phyloP scores from a whole-genome alignment of 2,888 invertebrate genomes.

The Tenthredo notha region DNA sequence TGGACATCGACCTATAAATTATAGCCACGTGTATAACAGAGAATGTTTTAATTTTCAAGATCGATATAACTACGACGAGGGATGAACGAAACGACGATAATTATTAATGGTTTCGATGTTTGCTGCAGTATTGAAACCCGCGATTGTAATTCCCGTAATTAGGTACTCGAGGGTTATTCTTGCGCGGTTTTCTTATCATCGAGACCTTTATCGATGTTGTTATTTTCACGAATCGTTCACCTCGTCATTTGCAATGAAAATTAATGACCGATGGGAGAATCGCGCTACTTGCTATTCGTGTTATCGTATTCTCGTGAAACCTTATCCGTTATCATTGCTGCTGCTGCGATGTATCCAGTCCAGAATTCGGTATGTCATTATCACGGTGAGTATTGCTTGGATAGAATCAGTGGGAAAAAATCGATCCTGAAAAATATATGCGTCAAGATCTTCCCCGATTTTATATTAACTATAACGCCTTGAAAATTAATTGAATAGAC shows the following conservation, averaged over 20 bases:
- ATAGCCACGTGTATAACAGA: not conserved
- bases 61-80: not conserved
- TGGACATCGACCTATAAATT: not conserved
- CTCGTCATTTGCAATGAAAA: not conserved
- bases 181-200: not conserved
- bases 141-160: slow-evolving; percentile 7
- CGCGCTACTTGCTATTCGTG: not conserved
- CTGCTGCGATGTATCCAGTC: not conserved
- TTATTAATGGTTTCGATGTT: not conserved
- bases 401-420: not conserved
- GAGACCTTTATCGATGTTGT: not conserved
- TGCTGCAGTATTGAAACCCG: not conserved
- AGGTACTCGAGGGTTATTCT: not conserved
- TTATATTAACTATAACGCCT: not conserved
- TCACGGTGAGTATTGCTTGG: not conserved
- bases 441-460: not conserved
- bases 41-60: not conserved
- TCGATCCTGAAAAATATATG: not conserved
- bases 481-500: not conserved
- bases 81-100: not conserved
- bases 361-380: not conserved
- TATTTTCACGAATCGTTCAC: slow-evolving; percentile 15
- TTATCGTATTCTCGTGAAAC: slow-evolving; percentile 4
- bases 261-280: slow-evolving; percentile 4
- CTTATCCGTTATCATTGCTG: not conserved